These are phyloP conservation scores for Struthio camelus DNA, from an alignment of 2,113 vertebrate genomes.

Conservation along the genomic window DNA sequence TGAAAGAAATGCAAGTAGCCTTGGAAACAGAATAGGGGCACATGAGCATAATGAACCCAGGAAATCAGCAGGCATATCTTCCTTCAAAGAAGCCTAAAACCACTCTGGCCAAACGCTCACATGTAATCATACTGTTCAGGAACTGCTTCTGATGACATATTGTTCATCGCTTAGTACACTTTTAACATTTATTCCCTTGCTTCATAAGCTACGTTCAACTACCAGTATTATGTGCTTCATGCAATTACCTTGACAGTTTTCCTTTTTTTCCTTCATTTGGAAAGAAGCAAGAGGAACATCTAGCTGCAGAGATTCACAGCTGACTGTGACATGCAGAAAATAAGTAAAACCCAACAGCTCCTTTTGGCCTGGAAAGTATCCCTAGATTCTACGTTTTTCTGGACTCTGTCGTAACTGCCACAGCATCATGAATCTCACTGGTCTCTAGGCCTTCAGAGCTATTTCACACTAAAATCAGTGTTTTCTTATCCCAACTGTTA, in stretches of 20 bases:
- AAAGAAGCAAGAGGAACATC: neutral
- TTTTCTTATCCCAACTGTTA: neutral
- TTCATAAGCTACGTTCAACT: neutral
- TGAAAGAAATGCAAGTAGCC: neutral
- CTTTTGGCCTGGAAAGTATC: neutral
- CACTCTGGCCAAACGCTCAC: neutral
- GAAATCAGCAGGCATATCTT: neutral
- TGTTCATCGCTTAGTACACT: neutral
- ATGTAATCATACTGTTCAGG: neutral
- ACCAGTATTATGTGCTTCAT: neutral
- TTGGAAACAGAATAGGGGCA: neutral
- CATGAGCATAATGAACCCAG: neutral
- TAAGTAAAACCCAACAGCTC: neutral
- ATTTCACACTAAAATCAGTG: neutral
- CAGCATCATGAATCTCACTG: neutral
- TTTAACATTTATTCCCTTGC: neutral
- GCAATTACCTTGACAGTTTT: neutral
- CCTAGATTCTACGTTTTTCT: neutral
- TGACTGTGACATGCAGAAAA: neutral
- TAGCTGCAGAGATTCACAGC: neutral
- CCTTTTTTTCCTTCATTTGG: neutral
- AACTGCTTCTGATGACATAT: neutral
- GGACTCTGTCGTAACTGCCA: neutral
- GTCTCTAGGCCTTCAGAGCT: neutral
- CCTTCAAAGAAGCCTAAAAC: neutral